Evolutionary conservation across 2,888 invertebrate species (phyloP).

Genomic region (Furcula furcula): DNA sequence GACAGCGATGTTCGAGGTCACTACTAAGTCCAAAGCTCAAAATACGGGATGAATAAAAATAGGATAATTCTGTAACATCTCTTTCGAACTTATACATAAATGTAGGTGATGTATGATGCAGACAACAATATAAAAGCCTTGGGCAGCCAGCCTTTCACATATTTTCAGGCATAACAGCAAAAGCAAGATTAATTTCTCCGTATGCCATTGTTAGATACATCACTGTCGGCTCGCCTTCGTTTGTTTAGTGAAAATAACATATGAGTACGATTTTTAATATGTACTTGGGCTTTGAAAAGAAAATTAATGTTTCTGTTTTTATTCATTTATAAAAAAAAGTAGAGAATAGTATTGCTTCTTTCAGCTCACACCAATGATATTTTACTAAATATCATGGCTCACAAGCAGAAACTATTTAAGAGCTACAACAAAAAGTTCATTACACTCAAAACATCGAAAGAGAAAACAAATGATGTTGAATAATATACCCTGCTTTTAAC

Average conservation of each 20-base stretch:
- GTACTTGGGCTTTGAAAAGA: background rate
- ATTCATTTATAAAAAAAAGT: too few species aligned
- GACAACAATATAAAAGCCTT: constrained; percentile 8
- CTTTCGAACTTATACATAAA: constrained; percentile 5
- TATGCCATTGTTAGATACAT: background rate
- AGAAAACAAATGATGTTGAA: too few species aligned
- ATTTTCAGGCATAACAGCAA: constrained; percentile 4
- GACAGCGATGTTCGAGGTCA: constrained; percentile 21
- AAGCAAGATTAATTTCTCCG: constrained; percentile 4
- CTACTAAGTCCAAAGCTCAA: constrained; percentile 16
- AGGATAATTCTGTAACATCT: constrained; percentile 12
- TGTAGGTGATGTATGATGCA: constrained; percentile 12
- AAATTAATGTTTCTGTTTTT: too few species aligned
- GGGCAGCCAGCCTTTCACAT: background rate
- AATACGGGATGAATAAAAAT: constrained; percentile 13
- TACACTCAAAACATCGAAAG: too few species aligned
- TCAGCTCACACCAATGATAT: too few species aligned
- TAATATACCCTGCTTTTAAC: too few species aligned
- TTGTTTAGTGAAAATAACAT: background rate
- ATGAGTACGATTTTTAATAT: constrained; percentile 2
- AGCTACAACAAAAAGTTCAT: too few species aligned
- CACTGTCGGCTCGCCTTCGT: background rate
- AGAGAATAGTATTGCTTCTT: too few species aligned
- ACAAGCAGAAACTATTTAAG: too few species aligned
- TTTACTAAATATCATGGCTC: too few species aligned